phyloP scores from a whole-genome alignment of 2,888 invertebrate species.

The Microctonus hyperodae region DNA sequence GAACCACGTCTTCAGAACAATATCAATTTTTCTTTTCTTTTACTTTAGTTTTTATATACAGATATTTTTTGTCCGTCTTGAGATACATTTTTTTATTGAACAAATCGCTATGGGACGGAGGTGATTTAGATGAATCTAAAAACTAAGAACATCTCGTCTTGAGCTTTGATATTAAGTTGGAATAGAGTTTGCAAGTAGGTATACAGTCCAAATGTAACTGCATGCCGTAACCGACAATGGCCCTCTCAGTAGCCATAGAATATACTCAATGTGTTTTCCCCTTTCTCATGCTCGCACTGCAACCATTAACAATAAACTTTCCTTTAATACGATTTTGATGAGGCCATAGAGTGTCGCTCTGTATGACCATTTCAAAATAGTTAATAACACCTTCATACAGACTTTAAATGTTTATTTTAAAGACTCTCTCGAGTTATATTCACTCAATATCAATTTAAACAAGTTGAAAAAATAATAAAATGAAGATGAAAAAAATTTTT shows the following conservation, averaged over 20 bases:
- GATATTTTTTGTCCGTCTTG: neutral
- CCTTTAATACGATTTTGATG: conserved; percentile 34
- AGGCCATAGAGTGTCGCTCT: conserved; percentile 12
- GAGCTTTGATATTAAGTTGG: conserved; percentile 19
- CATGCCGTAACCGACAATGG: conserved; percentile 28
- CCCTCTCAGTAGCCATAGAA: conserved; percentile 16
- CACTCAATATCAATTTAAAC: neutral
- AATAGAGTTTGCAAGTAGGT: conserved; percentile 24
- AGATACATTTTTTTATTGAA: neutral
- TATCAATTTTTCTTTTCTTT: neutral
- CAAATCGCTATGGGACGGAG: neutral
- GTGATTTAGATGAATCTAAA: neutral
- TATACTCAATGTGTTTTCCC: neutral
- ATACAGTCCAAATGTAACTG: conserved; percentile 27
- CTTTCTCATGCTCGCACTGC: conserved; percentile 19
- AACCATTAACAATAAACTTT: conserved; percentile 33
- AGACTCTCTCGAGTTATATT: neutral
- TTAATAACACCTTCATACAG: conserved; percentile 17
- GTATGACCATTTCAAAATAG: conserved; percentile 11
- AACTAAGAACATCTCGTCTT: conserved; percentile 10
- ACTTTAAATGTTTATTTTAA: conserved; percentile 12
- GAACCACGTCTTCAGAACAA: neutral
- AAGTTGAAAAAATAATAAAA: neutral
- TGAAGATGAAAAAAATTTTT: neutral
- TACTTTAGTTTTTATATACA: neutral